These are phyloP conservation scores for Gobius niger DNA, from an alignment of 2,113 vertebrate genomes.

Conservation along the genomic window DNA sequence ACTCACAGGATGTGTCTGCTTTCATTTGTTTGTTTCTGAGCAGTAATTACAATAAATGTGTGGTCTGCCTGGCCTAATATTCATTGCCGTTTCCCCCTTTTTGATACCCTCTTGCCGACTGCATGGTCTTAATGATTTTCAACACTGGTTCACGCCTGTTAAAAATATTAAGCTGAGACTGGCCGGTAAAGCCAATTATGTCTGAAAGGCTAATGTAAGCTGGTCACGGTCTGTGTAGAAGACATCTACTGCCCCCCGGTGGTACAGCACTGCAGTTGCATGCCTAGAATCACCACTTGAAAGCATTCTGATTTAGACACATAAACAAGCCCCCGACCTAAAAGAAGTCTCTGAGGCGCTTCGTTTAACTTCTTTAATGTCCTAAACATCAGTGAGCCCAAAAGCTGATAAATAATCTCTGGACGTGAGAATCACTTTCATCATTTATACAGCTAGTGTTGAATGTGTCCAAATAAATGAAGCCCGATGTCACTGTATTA, in stretches of 20 bases:
- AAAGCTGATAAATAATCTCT: conserved; percentile 13
- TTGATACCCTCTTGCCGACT: conserved; percentile 61
- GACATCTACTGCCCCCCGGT: conserved; percentile 75
- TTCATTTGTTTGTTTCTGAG: conserved; percentile 63
- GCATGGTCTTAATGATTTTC: conserved; percentile 74
- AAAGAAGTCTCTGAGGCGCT: background rate
- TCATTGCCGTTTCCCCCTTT: conserved; percentile 56
- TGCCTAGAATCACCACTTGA: background rate
- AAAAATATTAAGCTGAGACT: conserved; percentile 72
- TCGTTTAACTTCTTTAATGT: background rate
- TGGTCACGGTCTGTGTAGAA: conserved; percentile 45
- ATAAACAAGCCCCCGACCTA: conserved; percentile 9
- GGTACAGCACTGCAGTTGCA: conserved; percentile 36
- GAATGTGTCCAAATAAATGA: background rate
- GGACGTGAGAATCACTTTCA: conserved; percentile 2
- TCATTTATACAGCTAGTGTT: background rate
- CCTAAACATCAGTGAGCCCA: conserved; percentile 2
- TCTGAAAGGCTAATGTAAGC: conserved; percentile 32
- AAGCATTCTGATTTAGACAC: background rate
- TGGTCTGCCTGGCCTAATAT: conserved; percentile 63
- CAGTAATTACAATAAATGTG: conserved; percentile 72
- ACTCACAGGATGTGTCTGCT: conserved; percentile 47
- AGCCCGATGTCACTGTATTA: conserved; percentile 2
- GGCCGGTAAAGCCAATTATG: conserved; percentile 71
- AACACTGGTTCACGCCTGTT: conserved; percentile 74